These are phyloP conservation scores for human (Homo sapiens) DNA, from an alignment of 2,113 vertebrate species.

Conservation along the genomic window DNA sequence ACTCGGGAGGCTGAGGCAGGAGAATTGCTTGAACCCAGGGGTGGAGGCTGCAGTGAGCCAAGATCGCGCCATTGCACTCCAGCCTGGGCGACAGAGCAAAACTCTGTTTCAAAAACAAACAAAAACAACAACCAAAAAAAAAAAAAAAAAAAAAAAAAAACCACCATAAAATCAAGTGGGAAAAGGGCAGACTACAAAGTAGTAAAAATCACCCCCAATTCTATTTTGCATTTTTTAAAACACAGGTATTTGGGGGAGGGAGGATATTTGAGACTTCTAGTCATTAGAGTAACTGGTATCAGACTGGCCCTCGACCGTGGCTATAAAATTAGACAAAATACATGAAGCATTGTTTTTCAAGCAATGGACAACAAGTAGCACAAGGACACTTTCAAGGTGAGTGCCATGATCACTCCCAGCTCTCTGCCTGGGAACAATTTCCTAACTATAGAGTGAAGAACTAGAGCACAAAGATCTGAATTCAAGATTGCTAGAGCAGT, in stretches of 20 bases:
- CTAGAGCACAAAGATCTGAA: not conserved
- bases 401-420: not conserved
- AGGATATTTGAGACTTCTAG: not conserved
- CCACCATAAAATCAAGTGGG: not conserved
- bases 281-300: not conserved
- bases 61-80: no score
- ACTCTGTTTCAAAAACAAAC: no score
- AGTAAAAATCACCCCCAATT: not conserved
- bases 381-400: not conserved
- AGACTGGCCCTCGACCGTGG: not conserved
- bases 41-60: no score
- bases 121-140: no score
- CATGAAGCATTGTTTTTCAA: not conserved
- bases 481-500: not conserved
- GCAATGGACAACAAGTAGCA: not conserved
- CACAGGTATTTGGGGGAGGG: not conserved
- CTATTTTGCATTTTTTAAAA: not conserved
- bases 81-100: no score
- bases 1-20: no score
- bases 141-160: no score
- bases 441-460: not conserved
- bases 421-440: not conserved
- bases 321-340: not conserved
- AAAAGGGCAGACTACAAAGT: not conserved
- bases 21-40: no score